A percentile compares a stretch with the other conserved stretches of the same genome.
Conservation (phyloP, 2,113 vertebrate species). For the Haemorhous mexicanus region DNA sequence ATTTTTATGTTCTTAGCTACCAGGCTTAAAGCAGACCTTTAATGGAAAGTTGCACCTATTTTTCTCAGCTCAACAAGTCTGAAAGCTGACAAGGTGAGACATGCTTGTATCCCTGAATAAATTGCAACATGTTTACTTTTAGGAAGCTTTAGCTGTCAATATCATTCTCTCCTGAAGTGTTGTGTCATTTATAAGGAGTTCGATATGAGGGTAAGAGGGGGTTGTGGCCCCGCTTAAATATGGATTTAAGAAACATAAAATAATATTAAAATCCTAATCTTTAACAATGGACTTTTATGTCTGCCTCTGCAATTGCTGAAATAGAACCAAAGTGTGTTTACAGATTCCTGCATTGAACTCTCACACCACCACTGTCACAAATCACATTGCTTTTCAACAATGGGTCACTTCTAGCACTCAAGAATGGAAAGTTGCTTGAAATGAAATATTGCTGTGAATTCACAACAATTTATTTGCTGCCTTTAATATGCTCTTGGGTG, state of each 20-base stretch:
- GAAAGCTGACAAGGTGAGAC: conserved; percentile 15
- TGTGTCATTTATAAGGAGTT: not conserved
- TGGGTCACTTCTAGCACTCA: not conserved
- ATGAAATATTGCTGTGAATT: not conserved
- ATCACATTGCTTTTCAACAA: not conserved
- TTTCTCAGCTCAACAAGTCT: not conserved
- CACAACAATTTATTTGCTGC: not conserved
- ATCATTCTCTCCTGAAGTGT: not conserved
- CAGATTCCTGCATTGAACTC: not conserved
- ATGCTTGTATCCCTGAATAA: not conserved
- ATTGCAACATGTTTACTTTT: not conserved
- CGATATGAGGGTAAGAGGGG: not conserved
- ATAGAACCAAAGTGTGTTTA: not conserved
- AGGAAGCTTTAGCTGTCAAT: not conserved
- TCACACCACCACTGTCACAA: not conserved
- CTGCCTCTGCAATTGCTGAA: not conserved
- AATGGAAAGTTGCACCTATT: conserved; percentile 10
- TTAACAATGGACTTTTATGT: not conserved
- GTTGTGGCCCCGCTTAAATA: not conserved
- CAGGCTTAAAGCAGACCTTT: not conserved
- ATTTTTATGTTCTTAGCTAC: not conserved
- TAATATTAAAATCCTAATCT: not conserved
- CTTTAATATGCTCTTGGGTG: not conserved
- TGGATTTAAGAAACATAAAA: not conserved
- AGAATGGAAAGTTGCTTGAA: not conserved